Percentiles rank a stretch among this genome's conserved stretches.
phyloP scores from a whole-genome alignment of 2,888 invertebrate genomes.

The Coleophora deauratella region DNA sequence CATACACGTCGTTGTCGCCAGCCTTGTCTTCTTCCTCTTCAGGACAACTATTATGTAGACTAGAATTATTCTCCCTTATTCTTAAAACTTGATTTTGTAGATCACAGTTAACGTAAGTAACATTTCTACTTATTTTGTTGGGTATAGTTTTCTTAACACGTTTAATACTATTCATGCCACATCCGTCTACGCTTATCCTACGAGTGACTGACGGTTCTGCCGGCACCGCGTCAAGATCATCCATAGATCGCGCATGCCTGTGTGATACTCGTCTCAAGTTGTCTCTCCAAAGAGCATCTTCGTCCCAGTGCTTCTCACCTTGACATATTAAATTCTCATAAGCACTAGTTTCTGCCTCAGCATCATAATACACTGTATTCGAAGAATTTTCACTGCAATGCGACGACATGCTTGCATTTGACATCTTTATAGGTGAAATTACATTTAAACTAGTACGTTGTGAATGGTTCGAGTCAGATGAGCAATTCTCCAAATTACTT shows the following conservation, averaged over 20 bases:
- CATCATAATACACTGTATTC: slow-evolving; percentile 64
- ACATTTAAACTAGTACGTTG: slow-evolving; percentile 27
- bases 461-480: slow-evolving; percentile 33
- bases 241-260: slow-evolving; percentile 86
- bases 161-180: slow-evolving; percentile 59
- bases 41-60: slow-evolving; percentile 26
- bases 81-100: slow-evolving; percentile 65
- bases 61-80: slow-evolving; percentile 34
- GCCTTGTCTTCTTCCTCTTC: slow-evolving; percentile 33
- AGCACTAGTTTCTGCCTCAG: slow-evolving; percentile 55
- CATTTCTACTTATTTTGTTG: slow-evolving; percentile 78
- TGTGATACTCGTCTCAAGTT: slow-evolving; percentile 85
- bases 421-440: slow-evolving; percentile 43
- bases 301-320: slow-evolving; percentile 87
- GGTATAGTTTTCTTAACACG: slow-evolving; percentile 45
- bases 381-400: slow-evolving; percentile 66
- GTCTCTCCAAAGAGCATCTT: slow-evolving; percentile 87
- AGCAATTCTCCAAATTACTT: slow-evolving; percentile 35
- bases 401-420: slow-evolving; percentile 65
- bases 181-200: slow-evolving; percentile 39
- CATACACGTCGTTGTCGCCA: slow-evolving; percentile 70
- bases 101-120: slow-evolving; percentile 85
- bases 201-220: slow-evolving; percentile 28
- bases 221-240: slow-evolving; percentile 79
- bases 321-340: slow-evolving; percentile 67